Percentiles rank a stretch among this genome's conserved stretches.
These are phyloP conservation scores for Coleophora deauratella DNA, from an alignment of 2,888 invertebrate species.

Conservation along the genomic window DNA sequence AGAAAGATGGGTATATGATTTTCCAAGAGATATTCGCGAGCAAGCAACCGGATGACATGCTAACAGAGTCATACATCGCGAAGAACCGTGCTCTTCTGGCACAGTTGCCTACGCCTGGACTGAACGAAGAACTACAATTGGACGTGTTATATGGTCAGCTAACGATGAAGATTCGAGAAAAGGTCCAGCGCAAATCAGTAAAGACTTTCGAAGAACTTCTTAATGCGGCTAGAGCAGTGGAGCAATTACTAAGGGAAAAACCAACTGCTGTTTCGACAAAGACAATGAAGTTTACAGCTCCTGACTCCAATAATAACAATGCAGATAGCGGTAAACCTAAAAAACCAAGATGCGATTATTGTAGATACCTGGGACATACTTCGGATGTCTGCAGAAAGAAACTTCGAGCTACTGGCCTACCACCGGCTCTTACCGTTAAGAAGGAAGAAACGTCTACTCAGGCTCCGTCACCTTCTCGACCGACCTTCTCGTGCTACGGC, in stretches of 20 bases:
- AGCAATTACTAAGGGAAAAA: background rate
- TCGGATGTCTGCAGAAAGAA: background rate
- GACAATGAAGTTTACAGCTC: background rate
- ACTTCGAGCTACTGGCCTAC: background rate
- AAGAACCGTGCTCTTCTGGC: conserved; percentile 1
- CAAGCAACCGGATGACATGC: background rate
- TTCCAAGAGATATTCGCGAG: conserved; percentile 4
- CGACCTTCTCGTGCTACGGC: conserved; percentile 13
- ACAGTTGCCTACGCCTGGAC: background rate
- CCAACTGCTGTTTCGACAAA: background rate
- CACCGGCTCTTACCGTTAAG: background rate
- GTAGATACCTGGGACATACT: background rate
- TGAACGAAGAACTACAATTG: background rate
- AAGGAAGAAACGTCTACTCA: background rate
- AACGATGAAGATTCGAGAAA: background rate
- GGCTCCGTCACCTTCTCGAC: conserved; percentile 1
- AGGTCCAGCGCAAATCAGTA: background rate
- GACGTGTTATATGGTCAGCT: conserved; percentile 2
- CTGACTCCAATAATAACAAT: too few species aligned
- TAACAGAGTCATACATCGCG: conserved; percentile 1
- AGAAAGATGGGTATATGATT: background rate
- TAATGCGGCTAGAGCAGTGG: background rate
- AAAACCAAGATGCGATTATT: background rate
- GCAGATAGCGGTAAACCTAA: background rate
- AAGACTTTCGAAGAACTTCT: background rate